Base-by-base conservation (phyloP, 2,113 vertebrate genomes). In the Nicator chloris region DNA sequence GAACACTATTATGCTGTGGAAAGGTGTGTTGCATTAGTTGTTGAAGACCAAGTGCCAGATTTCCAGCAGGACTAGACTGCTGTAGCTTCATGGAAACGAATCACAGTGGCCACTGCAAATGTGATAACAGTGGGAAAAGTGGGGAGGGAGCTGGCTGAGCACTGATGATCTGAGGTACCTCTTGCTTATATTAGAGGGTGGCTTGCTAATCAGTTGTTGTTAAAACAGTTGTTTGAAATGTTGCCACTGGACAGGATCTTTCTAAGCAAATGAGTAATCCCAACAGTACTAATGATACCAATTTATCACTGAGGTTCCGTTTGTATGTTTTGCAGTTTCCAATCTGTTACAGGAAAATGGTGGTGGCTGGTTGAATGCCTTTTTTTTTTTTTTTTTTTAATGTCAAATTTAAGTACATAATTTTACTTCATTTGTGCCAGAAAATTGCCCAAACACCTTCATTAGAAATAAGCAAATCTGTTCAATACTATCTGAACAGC, bases 391-490 rank as follows among this genome's bases (percentile, higher is more conserved):
- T 87, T 95, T 92, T 96, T 97, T 95, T 95, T 82, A 95, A 98
- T 97, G 90, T n/a, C n/a, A 96, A 96, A 95, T 96, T 97, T 97
- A 95, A 97, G 90, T 94, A 96, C 96, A 95, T 98, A 97, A 97
- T 98, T 98, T 97, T 96, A 93, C 89, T 96, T 92, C 78, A 95
- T 98, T 97, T 97, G 93, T 97, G 95, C 95, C 97, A 97, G 96
- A 92, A 97, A 98, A 98, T 96, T 98, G 95, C 96, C 97, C 96
- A 97, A 97, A 97, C 93, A 96, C 96, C 97, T 98, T 97, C 97
- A 97, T 97, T 97, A 97, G 96, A 97, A 97, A 98, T 97, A 97
- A 98, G 90, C 80, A 97, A 98, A 97, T 98, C 97, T 98, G 97
- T 94, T 97, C 92, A 84, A 96, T 92, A 94, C 93, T 89, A 50